Percentiles rank a stretch among this genome's conserved stretches.
These are phyloP conservation scores for Chaenocephalus aceratus DNA, from an alignment of 2,113 vertebrate species.

Conservation along the genomic window DNA sequence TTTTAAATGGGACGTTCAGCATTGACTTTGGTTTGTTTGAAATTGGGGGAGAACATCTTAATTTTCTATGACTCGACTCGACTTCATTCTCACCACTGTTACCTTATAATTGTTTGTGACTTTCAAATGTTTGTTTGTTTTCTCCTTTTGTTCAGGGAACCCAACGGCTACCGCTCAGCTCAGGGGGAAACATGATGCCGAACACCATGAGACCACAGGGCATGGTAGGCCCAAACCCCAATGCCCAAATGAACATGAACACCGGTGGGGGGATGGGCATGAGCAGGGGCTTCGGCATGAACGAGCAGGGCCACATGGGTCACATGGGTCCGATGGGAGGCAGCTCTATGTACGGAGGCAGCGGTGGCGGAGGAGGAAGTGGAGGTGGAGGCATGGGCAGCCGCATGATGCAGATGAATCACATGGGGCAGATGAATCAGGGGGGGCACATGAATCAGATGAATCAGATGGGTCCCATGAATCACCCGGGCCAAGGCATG, in stretches of 20 bases:
- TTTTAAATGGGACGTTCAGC: too few relatives aligned
- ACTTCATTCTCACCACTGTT: too few relatives aligned
- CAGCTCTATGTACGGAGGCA: slow-evolving; percentile 77
- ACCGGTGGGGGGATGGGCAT: slow-evolving; percentile 83
- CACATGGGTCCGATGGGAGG: slow-evolving; percentile 79
- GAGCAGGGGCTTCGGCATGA: slow-evolving; percentile 82
- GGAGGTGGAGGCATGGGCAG: slow-evolving; percentile 72
- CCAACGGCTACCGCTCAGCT: slow-evolving; percentile 91
- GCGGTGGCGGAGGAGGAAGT: slow-evolving; percentile 61
- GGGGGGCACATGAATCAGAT: slow-evolving; percentile 77
- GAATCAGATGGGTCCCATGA: slow-evolving; percentile 79
- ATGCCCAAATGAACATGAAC: slow-evolving; percentile 87
- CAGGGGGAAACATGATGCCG: slow-evolving; percentile 85
- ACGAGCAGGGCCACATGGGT: slow-evolving; percentile 83
- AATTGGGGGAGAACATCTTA: too few relatives aligned
- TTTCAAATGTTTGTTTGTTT: not conserved
- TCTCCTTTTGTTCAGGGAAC: slow-evolving; percentile 86
- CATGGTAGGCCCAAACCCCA: slow-evolving; percentile 85
- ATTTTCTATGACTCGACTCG: too few relatives aligned
- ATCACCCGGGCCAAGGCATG: slow-evolving; percentile 78
- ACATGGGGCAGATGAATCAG: slow-evolving; percentile 72
- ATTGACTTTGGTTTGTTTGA: too few relatives aligned
- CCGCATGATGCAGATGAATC: slow-evolving; percentile 81
- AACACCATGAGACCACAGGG: slow-evolving; percentile 82
- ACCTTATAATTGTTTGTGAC: too few relatives aligned